Percentiles rank a stretch among this genome's conserved stretches.
phyloP scores from a whole-genome alignment of 2,113 vertebrate species.

The Corythaeola cristata region DNA sequence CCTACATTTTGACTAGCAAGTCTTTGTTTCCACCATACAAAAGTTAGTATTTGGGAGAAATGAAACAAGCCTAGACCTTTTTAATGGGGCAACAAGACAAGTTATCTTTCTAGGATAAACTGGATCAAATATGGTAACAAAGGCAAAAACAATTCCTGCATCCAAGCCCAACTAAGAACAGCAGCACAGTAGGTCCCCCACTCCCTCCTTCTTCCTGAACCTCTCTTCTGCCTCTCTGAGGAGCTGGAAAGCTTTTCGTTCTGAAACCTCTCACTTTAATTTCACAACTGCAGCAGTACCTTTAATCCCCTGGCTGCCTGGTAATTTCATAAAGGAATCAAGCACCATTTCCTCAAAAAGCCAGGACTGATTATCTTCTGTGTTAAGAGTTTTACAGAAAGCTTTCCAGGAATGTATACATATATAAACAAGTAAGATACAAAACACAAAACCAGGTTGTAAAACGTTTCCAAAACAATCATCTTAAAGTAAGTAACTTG shows the following conservation, averaged over 20 bases:
- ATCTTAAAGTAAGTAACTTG: background rate
- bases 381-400: background rate
- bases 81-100: background rate
- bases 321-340: background rate
- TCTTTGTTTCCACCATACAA: background rate
- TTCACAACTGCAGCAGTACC: background rate
- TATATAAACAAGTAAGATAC: background rate
- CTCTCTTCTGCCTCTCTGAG: background rate
- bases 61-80: background rate
- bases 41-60: background rate
- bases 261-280: background rate
- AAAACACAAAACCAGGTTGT: background rate
- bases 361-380: background rate
- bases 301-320: background rate
- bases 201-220: background rate
- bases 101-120: background rate
- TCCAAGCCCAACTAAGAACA: background rate
- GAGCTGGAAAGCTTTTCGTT: background rate
- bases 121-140: background rate
- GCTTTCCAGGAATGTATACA: background rate
- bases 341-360: background rate
- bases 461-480: background rate
- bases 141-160: background rate
- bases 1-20: background rate
- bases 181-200: background rate